These are phyloP conservation scores for Myotis planiceps DNA, from an alignment of 2,797 vertebrate genomes.

Conservation along the genomic window DNA sequence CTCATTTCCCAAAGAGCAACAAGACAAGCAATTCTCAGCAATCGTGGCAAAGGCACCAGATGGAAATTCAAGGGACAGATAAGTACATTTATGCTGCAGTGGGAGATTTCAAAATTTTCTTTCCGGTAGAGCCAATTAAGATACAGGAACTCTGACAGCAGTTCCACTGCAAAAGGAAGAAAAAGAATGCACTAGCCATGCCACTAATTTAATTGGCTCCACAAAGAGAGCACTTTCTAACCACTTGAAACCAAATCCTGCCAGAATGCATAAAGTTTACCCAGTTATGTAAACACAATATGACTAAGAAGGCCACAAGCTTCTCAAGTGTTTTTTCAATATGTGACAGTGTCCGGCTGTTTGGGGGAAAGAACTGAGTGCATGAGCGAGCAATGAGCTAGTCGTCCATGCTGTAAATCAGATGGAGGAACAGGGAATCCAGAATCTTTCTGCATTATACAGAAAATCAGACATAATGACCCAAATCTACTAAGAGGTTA, in stretches of 20 bases:
- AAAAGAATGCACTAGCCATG: conserved; percentile 74
- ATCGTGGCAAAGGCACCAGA: neutral
- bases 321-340: conserved; percentile 39
- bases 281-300: conserved; percentile 58
- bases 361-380: neutral
- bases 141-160: conserved; percentile 80
- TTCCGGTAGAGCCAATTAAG: conserved; percentile 83
- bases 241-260: conserved; percentile 61
- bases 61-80: conserved; percentile 66
- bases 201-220: conserved; percentile 84
- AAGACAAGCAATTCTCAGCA: conserved; percentile 30
- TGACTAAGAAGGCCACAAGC: neutral
- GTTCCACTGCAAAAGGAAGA: conserved; percentile 75
- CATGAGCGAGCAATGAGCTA: neutral
- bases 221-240: conserved; percentile 73
- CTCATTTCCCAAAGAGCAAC: conserved; percentile 17
- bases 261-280: conserved; percentile 71
- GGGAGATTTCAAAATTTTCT: conserved; percentile 41
- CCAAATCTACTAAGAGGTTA: neutral
- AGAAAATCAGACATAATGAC: neutral
- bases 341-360: neutral
- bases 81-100: conserved; percentile 32
- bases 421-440: conserved; percentile 27
- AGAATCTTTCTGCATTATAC: neutral
- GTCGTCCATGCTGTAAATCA: conserved; percentile 55